These are phyloP conservation scores for Danio tinwini DNA, from an alignment of 2,797 vertebrate genomes.

Conservation along the genomic window DNA sequence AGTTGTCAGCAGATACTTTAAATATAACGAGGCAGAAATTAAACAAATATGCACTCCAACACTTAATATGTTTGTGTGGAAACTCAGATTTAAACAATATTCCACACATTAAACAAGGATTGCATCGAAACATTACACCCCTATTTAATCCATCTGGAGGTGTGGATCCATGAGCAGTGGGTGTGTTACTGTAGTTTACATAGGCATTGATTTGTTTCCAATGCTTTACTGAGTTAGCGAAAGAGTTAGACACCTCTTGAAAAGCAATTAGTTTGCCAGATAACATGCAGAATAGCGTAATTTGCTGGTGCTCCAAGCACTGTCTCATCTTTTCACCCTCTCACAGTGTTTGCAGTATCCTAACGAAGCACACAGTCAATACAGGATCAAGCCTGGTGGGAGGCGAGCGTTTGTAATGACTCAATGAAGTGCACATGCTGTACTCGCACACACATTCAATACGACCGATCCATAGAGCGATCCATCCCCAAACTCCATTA, in stretches of 20 bases:
- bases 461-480: slow-evolving; percentile 15
- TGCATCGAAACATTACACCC: no score
- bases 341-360: slow-evolving; percentile 39
- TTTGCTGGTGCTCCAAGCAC: slow-evolving; percentile 55
- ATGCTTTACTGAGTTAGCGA: slow-evolving; percentile 13
- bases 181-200: slow-evolving; percentile 16
- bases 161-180: background rate
- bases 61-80: no score
- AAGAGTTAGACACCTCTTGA: slow-evolving; percentile 43
- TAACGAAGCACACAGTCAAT: slow-evolving; percentile 22
- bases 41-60: no score
- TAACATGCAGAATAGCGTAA: slow-evolving; percentile 36
- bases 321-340: slow-evolving; percentile 51
- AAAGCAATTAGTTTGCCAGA: slow-evolving; percentile 50
- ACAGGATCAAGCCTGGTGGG: slow-evolving; percentile 37
- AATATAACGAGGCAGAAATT: no score
- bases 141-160: no score
- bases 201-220: background rate
- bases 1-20: no score
- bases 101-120: no score
- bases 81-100: no score
- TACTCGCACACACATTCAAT: slow-evolving; percentile 15
- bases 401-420: slow-evolving; percentile 29
- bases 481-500: slow-evolving; percentile 34
- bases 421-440: slow-evolving; percentile 39